Percentiles rank a stretch among this genome's conserved stretches.
phyloP scores from a whole-genome alignment of 2,113 vertebrate genomes.

The Podarcis cretensis region DNA sequence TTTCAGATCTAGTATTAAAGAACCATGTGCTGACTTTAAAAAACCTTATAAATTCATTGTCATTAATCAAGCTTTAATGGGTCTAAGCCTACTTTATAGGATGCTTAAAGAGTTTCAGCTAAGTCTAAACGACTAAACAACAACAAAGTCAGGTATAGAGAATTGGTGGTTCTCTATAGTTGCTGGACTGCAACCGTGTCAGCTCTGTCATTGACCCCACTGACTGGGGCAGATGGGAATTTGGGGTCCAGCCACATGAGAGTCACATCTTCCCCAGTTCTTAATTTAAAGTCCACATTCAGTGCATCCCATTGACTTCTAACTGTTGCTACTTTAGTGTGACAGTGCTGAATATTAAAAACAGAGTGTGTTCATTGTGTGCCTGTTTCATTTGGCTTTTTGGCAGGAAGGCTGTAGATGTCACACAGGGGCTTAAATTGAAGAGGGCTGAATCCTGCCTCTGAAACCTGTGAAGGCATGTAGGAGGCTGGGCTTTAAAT shows the following conservation, averaged over 20 bases:
- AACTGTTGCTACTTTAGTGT: neutral
- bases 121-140: no score
- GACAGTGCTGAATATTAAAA: no score
- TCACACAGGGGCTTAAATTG: no score
- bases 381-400: neutral
- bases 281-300: neutral
- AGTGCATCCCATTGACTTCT: neutral
- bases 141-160: no score
- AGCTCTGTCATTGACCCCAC: no score
- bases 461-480: conserved; percentile 15
- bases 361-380: neutral
- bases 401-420: neutral
- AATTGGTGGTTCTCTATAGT: no score
- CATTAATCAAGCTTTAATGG: neutral
- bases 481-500: conserved; percentile 64
- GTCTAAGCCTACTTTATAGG: neutral
- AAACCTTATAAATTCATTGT: neutral
- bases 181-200: no score
- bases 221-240: neutral
- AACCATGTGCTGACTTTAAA: neutral
- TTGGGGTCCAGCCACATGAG: no score
- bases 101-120: no score
- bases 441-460: neutral
- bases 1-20: neutral
- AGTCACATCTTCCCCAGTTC: neutral